Base-by-base conservation (phyloP, 2,888 invertebrate genomes). In the Harpagoxenus sublaevis region DNA sequence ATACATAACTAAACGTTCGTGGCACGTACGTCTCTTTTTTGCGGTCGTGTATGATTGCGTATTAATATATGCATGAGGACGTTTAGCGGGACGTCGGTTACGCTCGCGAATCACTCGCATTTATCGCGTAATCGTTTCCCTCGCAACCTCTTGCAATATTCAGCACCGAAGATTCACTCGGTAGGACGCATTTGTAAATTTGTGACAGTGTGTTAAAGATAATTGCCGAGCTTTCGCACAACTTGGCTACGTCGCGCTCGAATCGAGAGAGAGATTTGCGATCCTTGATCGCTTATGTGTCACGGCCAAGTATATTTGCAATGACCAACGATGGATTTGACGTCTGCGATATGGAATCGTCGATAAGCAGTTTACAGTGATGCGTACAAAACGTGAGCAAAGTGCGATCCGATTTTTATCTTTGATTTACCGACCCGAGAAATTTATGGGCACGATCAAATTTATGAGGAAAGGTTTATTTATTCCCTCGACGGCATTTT, bases 11-110 rank as follows among this genome's bases (percentile, higher is more conserved):
- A 39, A 55, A 71, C 39, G 39, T 39, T 66, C 28, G 28, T 8
- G 1, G 23, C 39, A 42, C 18, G 28, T 74, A 42, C 53, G 31
- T n/a, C 10, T 28, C 23, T 60, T 31, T 74, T 74, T 60, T 60
- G 60, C 42, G 18, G 60, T 42, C 28, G 15, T 28, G 9, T 55
- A 57, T 45, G 60, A 60, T 74, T 74, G 42, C 42, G 2, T 18
- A 60, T 74, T 60, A 74, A 74, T 60, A 60, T 74, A n/a, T 74
- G 18, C 57, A 57, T 42, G 57, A 73, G 57, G 10, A 73, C 60
- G 28, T 74, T 60, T 42, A 51, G 31, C 68, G 31, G 35, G 35
- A 71, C 15, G 51, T 70, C 23, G 9, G 39, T 57, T 74, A 3
- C 28, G 28, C 12, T 28, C 23, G 53, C 28, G 42, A 73, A 73